A percentile compares a stretch with the other conserved stretches of the same genome.
Evolutionary conservation across 2,113 vertebrate genomes (phyloP).

Genomic region (Camelus dromedarius): DNA sequence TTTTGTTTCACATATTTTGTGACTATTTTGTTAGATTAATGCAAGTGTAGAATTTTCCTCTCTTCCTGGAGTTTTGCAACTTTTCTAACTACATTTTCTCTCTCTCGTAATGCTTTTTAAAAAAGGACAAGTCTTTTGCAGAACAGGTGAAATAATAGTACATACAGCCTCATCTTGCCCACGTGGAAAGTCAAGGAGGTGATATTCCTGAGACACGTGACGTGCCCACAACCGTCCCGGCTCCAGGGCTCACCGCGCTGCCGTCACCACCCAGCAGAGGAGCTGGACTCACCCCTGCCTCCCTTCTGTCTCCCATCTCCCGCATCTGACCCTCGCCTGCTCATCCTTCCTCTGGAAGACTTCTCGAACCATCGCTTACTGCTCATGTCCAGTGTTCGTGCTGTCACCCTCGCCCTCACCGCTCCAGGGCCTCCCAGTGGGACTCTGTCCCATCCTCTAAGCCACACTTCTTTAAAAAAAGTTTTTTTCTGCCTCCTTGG

Average conservation of each 20-base stretch:
- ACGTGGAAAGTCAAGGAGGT: not conserved
- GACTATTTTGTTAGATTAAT: not conserved
- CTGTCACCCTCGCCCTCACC: too few relatives aligned
- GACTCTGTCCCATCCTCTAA: rapidly evolving
- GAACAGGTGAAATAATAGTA: too few relatives aligned
- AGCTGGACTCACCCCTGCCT: not conserved
- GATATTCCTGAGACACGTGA: rapidly evolving
- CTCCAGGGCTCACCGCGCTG: too few relatives aligned
- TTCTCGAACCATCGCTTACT: not conserved
- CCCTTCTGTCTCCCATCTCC: not conserved
- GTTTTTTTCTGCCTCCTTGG: not conserved
- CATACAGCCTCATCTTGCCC: too few relatives aligned
- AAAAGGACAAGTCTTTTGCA: too few relatives aligned
- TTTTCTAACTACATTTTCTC: not conserved
- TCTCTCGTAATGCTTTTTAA: not conserved
- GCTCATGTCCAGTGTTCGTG: rapidly evolving
- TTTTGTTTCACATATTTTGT: not conserved
- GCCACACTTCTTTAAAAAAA: rapidly evolving
- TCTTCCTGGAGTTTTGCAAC: not conserved
- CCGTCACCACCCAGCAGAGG: not conserved
- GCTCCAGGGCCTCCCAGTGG: not conserved
- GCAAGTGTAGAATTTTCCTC: not conserved
- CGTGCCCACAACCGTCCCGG: rapidly evolving
- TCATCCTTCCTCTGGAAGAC: too few relatives aligned
- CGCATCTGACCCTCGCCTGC: rapidly evolving